A percentile compares a stretch with the other conserved stretches of the same genome.
phyloP scores from a whole-genome alignment of 2,797 vertebrate genomes.

The Sebastes baramenuke region DNA sequence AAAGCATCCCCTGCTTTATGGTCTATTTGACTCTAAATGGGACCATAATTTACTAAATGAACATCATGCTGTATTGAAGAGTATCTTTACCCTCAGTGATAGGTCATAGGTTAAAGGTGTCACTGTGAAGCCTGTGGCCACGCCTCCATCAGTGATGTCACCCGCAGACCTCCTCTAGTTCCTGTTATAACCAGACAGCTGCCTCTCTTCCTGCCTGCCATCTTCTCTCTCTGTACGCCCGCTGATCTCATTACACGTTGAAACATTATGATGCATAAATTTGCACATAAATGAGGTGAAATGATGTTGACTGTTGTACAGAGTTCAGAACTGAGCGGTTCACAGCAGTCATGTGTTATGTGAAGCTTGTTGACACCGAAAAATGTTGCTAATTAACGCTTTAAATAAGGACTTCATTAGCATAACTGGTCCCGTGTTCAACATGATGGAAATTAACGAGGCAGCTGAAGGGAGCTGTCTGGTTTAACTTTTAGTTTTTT shows the following conservation, averaged over 20 bases:
- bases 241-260: conserved; percentile 23
- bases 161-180: neutral
- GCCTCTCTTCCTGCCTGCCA: neutral
- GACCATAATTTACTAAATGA: no score
- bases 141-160: conserved; percentile 2
- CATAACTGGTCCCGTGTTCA: conserved; percentile 31
- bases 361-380: conserved; percentile 43
- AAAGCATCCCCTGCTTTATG: no score
- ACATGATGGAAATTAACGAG: conserved; percentile 33
- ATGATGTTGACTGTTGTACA: neutral
- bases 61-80: no score
- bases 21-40: no score
- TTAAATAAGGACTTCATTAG: conserved; percentile 25
- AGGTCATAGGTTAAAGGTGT: neutral
- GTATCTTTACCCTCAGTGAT: no score
- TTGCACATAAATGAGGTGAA: conserved; percentile 40
- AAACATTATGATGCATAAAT: conserved; percentile 51
- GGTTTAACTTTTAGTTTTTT: neutral
- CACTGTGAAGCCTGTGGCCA: neutral
- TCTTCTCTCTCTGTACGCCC: neutral
- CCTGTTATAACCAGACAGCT: neutral
- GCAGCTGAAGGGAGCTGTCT: neutral
- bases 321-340: conserved; percentile 1
- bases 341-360: conserved; percentile 21
- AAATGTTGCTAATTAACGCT: conserved; percentile 46